Percentiles rank a stretch among this genome's conserved stretches.
Conservation (phyloP, 2,888 invertebrate genomes). For the Aleiodes testaceus region DNA sequence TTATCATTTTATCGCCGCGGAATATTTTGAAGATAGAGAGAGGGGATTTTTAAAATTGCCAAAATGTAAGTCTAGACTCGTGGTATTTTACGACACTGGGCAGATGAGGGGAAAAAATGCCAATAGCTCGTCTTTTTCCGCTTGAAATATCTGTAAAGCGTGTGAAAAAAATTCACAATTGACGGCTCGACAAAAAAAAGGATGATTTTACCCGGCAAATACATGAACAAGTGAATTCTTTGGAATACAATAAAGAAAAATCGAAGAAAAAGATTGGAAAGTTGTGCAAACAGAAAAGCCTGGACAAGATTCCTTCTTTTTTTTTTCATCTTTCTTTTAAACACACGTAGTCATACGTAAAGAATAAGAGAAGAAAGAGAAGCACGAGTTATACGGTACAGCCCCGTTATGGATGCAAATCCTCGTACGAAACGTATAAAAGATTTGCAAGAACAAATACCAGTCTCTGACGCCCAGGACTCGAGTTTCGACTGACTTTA, state of each 20-base stretch:
- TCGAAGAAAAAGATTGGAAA: neutral
- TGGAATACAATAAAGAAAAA: neutral
- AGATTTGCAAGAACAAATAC: conserved; percentile 69
- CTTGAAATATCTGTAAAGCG: too few species aligned
- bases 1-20: conserved; percentile 14
- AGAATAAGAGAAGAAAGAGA: conserved; percentile 49
- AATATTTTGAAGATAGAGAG: too few species aligned
- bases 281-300: conserved; percentile 36
- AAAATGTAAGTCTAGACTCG: conserved; percentile 6
- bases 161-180: too few species aligned
- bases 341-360: conserved; percentile 29
- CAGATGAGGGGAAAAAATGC: too few species aligned
- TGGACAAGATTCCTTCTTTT: conserved; percentile 19
- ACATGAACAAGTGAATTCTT: too few species aligned
- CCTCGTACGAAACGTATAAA: conserved; percentile 64
- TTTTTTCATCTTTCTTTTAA: neutral
- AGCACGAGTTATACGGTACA: conserved; percentile 42
- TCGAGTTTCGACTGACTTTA: conserved; percentile 31
- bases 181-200: too few species aligned
- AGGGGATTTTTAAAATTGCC: conserved; percentile 7
- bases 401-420: conserved; percentile 66
- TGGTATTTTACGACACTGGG: neutral
- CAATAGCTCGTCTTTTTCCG: too few species aligned
- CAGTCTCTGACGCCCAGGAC: conserved; percentile 48
- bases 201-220: too few species aligned